Percentiles rank a stretch among this genome's conserved stretches.
These are phyloP conservation scores for Dorcus parallelipipedus DNA, from an alignment of 2,888 invertebrate species.

Conservation along the genomic window DNA sequence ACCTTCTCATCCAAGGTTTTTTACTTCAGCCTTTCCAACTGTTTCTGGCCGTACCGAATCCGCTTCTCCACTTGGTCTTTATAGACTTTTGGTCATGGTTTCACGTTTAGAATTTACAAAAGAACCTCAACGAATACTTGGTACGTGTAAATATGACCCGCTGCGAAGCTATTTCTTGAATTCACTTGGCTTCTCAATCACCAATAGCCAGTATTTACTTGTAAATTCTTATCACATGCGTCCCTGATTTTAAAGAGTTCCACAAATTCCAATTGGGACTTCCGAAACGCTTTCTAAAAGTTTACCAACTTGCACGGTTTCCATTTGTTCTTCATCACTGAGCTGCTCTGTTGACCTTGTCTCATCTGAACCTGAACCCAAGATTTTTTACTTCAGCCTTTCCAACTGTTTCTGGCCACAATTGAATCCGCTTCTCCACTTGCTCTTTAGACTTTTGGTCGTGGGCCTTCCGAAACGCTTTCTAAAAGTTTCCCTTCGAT, in stretches of 20 bases:
- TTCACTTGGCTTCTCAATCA: no score
- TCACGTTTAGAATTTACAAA: neutral
- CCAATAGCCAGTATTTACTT: no score
- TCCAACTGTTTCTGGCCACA: conserved; percentile 79
- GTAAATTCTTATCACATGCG: no score
- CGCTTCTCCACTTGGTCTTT: conserved; percentile 84
- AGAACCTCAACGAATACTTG: no score
- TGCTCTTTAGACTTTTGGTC: conserved; percentile 83
- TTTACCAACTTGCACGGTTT: conserved; percentile 49
- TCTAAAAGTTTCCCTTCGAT: no score
- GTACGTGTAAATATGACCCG: no score
- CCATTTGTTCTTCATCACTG: conserved; percentile 57
- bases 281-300: no score
- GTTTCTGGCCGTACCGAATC: conserved; percentile 79
- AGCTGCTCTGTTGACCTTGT: conserved; percentile 38
- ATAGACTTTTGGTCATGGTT: conserved; percentile 79
- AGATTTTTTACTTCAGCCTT: conserved; percentile 73
- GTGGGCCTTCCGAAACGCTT: conserved; percentile 45
- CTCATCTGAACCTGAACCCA: conserved; percentile 53
- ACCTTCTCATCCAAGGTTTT: conserved; percentile 65
- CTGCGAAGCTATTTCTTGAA: no score
- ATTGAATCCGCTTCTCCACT: conserved; percentile 82
- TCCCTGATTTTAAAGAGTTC: no score
- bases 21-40: conserved; percentile 67
- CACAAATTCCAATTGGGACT: no score